These are phyloP conservation scores for Cavia aperea DNA, from an alignment of 2,113 vertebrate genomes.

Conservation along the genomic window DNA sequence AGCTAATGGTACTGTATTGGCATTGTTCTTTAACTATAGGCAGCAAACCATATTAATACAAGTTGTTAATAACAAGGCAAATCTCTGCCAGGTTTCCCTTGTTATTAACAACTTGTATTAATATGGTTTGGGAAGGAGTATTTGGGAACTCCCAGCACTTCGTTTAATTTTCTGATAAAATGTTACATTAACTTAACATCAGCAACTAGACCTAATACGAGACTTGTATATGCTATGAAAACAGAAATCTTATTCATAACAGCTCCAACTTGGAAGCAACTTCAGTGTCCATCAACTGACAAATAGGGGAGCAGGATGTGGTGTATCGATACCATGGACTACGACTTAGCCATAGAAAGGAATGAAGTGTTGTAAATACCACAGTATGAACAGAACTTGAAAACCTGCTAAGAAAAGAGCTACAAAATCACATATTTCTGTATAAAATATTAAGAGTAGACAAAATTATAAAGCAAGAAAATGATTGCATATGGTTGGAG, in stretches of 20 bases:
- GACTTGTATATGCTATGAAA: background rate
- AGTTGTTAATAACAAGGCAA: background rate
- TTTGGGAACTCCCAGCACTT: background rate
- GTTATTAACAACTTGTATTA: too few relatives aligned
- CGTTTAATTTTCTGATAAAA: background rate
- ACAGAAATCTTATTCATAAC: background rate
- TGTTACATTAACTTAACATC: background rate
- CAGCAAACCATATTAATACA: background rate
- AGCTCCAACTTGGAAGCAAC: background rate
- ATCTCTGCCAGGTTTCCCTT: too few relatives aligned
- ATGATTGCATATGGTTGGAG: background rate
- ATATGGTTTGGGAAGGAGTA: background rate
- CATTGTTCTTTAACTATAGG: background rate
- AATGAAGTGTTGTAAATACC: background rate
- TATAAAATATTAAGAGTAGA: background rate
- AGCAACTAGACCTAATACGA: background rate
- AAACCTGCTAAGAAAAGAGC: background rate
- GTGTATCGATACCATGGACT: too few relatives aligned
- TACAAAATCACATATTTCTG: background rate
- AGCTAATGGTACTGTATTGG: background rate
- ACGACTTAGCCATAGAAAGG: background rate
- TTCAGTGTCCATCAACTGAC: background rate
- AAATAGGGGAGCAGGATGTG: background rate
- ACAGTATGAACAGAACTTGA: background rate
- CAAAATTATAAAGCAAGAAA: background rate